These are phyloP conservation scores for Amitus sp. DNA, from an alignment of 2,888 invertebrate species.

Conservation along the genomic window DNA sequence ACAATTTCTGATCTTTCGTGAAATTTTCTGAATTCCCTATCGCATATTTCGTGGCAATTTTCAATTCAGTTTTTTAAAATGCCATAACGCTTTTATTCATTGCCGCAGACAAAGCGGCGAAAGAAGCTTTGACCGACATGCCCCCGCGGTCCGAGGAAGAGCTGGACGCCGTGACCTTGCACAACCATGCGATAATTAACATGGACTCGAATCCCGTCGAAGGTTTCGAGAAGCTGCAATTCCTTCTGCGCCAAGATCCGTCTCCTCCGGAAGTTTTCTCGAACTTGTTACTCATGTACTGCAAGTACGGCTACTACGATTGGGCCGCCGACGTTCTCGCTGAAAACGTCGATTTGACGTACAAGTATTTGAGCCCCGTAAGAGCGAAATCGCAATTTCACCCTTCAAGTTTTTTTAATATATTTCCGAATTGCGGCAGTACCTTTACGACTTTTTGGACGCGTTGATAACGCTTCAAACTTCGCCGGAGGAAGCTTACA, in stretches of 20 bases:
- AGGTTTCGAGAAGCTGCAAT: slow-evolving; percentile 94
- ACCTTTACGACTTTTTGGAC: slow-evolving; percentile 94
- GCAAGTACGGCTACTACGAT: slow-evolving; percentile 97
- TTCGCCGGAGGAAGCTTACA: slow-evolving; percentile 94
- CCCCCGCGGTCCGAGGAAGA: slow-evolving; percentile 96
- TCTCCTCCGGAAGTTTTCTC: slow-evolving; percentile 98
- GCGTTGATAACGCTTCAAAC: slow-evolving; percentile 97
- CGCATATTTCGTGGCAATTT: too few species aligned
- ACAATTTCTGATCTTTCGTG: too few species aligned
- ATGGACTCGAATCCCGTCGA: slow-evolving; percentile 90
- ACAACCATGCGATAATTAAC: slow-evolving; percentile 94
- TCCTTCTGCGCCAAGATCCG: slow-evolving; percentile 93
- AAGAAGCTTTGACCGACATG: slow-evolving; percentile 89
- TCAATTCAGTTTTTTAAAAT: too few species aligned
- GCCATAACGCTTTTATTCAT: too few species aligned
- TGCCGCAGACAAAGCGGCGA: slow-evolving; percentile 78
- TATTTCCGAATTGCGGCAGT: too few species aligned
- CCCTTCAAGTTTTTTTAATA: slow-evolving; percentile 7
- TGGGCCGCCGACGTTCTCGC: slow-evolving; percentile 97
- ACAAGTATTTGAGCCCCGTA: slow-evolving; percentile 91
- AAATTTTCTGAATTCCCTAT: too few species aligned
- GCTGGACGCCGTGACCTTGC: slow-evolving; percentile 95
- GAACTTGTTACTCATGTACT: slow-evolving; percentile 92
- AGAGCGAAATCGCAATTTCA: slow-evolving; percentile 47
- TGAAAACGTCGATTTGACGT: slow-evolving; percentile 95